A percentile compares a stretch with the other conserved stretches of the same genome.
Evolutionary conservation across 2,113 vertebrate genomes (phyloP).

Genomic region (Equus quagga): DNA sequence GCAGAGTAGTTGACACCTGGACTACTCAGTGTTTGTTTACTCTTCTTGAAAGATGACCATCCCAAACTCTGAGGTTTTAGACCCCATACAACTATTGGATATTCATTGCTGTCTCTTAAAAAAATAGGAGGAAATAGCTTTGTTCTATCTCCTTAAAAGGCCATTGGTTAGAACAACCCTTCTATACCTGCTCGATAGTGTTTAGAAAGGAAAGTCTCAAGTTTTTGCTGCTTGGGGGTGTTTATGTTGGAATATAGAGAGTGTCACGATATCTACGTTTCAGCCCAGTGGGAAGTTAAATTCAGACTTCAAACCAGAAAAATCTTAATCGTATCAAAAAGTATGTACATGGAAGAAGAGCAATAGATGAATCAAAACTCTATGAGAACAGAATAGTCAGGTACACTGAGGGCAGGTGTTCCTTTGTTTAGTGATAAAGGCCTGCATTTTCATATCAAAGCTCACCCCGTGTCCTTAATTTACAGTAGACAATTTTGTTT

Average conservation of each 20-base stretch:
- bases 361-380: not conserved
- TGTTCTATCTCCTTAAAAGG: not conserved
- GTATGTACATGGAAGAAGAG: not conserved
- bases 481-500: not conserved
- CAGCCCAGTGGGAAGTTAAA: not conserved
- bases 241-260: not conserved
- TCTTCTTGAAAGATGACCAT: not conserved
- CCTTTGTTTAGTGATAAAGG: not conserved
- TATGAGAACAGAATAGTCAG: not conserved
- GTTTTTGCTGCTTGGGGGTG: not conserved
- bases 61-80: not conserved
- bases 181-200: not conserved
- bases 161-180: not conserved
- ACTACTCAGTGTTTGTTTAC: not conserved
- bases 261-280: not conserved
- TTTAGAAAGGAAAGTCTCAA: not conserved
- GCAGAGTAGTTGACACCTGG: not conserved
- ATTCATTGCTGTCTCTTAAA: not conserved
- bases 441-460: not conserved
- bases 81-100: not conserved
- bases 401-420: no score
- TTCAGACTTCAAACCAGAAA: slow-evolving; percentile 25
- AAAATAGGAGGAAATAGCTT: not conserved
- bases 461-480: not conserved
- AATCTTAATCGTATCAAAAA: not conserved